phyloP scores from a whole-genome alignment of 2,113 vertebrate species.

The Xenopus borealis region DNA sequence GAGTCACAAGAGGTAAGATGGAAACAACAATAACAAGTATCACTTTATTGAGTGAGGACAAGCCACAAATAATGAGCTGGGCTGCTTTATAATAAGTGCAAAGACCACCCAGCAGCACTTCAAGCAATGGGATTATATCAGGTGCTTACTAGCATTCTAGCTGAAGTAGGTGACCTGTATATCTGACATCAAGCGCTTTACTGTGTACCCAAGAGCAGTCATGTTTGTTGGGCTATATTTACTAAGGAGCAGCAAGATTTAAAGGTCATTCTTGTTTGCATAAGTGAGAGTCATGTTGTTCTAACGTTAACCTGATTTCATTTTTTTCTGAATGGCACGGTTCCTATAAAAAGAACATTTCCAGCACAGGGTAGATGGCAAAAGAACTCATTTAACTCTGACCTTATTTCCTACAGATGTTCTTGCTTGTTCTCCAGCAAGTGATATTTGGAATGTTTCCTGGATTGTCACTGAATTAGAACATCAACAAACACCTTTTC shows the following conservation, averaged over 20 bases:
- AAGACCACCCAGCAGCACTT: too few species aligned
- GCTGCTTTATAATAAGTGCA: too few species aligned
- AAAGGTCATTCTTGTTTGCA: neutral
- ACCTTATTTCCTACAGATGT: constrained; percentile 45
- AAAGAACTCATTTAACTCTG: constrained; percentile 42
- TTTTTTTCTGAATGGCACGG: neutral
- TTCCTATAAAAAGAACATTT: constrained; percentile 1
- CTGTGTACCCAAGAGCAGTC: too few species aligned
- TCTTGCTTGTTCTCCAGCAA: constrained; percentile 38
- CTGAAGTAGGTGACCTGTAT: neutral
- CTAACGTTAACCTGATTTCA: neutral
- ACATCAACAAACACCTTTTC: constrained; percentile 46
- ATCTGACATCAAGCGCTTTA: neutral
- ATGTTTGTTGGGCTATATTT: too few species aligned
- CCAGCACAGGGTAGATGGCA: constrained; percentile 10
- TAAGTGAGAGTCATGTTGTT: neutral
- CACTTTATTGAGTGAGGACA: too few species aligned
- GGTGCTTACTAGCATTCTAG: neutral
- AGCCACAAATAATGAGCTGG: too few species aligned
- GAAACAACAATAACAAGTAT: too few species aligned
- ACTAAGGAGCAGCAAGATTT: too few species aligned
- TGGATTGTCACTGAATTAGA: constrained; percentile 47
- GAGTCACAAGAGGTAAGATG: too few species aligned
- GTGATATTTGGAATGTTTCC: constrained; percentile 41
- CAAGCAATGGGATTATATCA: too few species aligned